Evolutionary conservation across 92 coral and sea anemone genomes (phyloP).

Genomic region (Epizoanthus rinbou): DNA sequence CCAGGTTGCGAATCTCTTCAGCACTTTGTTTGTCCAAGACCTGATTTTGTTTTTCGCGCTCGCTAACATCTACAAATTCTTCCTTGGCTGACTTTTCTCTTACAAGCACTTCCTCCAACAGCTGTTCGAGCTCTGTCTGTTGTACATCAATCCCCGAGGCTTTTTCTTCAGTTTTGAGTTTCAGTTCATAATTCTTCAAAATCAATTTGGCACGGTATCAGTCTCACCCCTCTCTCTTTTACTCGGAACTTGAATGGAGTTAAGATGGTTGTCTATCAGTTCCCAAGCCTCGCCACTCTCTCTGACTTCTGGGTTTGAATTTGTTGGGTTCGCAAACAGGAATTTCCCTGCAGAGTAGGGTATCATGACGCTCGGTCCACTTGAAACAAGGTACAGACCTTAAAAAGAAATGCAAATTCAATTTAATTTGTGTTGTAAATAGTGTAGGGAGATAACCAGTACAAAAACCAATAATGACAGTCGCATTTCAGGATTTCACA

Average conservation of each 20-base stretch:
- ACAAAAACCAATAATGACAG: too few species aligned
- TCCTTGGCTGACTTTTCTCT: constrained; percentile 12
- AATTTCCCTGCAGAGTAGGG: background rate
- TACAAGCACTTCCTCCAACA: constrained; percentile 26
- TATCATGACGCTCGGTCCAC: too few species aligned
- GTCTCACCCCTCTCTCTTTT: background rate
- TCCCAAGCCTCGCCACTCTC: constrained; percentile 1
- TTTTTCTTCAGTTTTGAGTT: constrained; percentile 12
- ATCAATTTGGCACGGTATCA: background rate
- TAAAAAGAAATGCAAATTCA: too few species aligned
- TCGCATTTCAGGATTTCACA: too few species aligned
- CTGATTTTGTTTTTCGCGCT: constrained; percentile 4
- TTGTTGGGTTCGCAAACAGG: background rate
- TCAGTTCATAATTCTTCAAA: background rate
- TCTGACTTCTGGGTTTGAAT: background rate
- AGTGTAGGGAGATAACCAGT: too few species aligned
- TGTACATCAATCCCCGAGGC: constrained; percentile 40
- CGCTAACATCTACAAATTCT: constrained; percentile 10
- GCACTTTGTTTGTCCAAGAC: constrained; percentile 25
- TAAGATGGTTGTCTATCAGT: background rate
- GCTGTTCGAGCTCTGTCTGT: constrained; percentile 8
- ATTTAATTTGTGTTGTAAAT: too few species aligned
- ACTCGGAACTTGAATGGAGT: background rate
- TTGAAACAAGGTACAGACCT: too few species aligned
- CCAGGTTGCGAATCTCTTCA: constrained; percentile 25